phyloP scores from a whole-genome alignment of 2,113 vertebrate genomes.

The Azemiops feae region DNA sequence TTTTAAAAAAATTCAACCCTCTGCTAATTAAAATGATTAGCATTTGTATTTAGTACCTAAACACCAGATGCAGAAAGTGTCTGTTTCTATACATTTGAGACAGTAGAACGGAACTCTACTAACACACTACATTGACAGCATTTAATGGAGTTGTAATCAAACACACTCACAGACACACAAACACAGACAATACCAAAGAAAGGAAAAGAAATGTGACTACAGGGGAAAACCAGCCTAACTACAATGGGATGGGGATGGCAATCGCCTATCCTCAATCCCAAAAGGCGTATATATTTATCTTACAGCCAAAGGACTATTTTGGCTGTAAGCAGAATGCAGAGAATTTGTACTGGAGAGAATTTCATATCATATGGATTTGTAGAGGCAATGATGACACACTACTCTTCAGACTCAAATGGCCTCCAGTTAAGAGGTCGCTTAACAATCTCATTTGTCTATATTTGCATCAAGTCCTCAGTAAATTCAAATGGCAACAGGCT shows the following conservation, averaged over 20 bases:
- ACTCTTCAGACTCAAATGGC: constrained; percentile 67
- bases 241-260: constrained; percentile 67
- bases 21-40: constrained; percentile 33
- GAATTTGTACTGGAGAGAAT: constrained; percentile 62
- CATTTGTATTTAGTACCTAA: constrained; percentile 48
- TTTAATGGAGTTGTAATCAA: constrained; percentile 61
- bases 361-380: constrained; percentile 63
- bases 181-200: background rate
- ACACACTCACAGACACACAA: constrained; percentile 27
- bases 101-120: constrained; percentile 38
- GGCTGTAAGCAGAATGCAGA: constrained; percentile 57
- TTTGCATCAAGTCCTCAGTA: constrained; percentile 68
- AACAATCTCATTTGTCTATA: constrained; percentile 70
- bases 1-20: background rate
- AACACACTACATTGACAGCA: constrained; percentile 50
- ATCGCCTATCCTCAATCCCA: constrained; percentile 72
- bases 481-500: constrained; percentile 67
- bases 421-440: constrained; percentile 66
- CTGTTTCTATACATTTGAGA: constrained; percentile 49
- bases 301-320: constrained; percentile 54
- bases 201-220: background rate
- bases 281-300: constrained; percentile 65
- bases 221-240: constrained; percentile 43
- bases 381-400: constrained; percentile 62
- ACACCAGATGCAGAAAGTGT: background rate